Conservation (phyloP, 1,140 invertebrate species). For the Caerostris extrusa region DNA sequence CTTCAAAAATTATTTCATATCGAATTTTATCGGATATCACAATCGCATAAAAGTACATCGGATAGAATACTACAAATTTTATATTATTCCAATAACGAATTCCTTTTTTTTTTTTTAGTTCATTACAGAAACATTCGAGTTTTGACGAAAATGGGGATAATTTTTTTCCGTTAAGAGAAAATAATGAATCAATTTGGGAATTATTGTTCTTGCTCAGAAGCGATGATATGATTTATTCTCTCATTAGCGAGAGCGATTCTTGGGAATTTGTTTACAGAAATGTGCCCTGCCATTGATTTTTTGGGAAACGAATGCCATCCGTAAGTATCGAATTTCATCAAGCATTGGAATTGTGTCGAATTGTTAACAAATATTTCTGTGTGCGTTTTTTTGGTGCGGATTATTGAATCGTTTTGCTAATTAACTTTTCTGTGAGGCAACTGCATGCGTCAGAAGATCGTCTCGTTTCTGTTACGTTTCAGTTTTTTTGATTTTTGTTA, state of each 20-base stretch:
- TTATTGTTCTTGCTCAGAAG: background rate
- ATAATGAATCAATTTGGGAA: conserved; percentile 3
- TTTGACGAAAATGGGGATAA: background rate
- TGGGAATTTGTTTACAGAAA: background rate
- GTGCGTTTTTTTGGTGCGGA: no score
- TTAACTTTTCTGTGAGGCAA: no score
- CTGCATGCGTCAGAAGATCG: no score
- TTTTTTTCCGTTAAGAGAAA: background rate
- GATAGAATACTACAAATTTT: background rate
- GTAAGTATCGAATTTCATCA: no score
- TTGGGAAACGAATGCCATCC: no score
- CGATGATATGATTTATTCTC: conserved; percentile 30
- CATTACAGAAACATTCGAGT: background rate
- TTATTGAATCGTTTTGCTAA: no score
- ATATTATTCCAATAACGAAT: conserved; percentile 8
- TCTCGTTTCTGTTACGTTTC: no score
- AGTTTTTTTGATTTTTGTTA: no score
- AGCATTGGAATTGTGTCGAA: no score
- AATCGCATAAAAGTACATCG: background rate
- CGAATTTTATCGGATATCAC: background rate
- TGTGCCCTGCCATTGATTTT: no score
- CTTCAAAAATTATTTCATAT: background rate
- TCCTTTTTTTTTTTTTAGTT: background rate
- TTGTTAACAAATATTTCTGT: no score
- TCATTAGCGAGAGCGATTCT: conserved; percentile 27